Percentiles rank a stretch among this genome's conserved stretches.
phyloP scores from a whole-genome alignment of 2,888 invertebrate genomes.

The Epistrophella euchroma region DNA sequence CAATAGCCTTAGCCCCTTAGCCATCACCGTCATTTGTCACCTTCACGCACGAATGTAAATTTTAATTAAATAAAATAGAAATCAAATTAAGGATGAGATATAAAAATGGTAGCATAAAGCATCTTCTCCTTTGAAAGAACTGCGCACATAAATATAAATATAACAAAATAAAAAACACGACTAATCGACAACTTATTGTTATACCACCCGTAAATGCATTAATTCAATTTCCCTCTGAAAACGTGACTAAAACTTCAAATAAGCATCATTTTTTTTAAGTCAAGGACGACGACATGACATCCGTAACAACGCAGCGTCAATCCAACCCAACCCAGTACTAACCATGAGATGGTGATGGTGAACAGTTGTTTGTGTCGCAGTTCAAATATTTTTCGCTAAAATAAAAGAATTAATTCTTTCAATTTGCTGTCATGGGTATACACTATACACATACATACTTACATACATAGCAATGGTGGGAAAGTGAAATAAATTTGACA shows the following conservation, averaged over 20 bases:
- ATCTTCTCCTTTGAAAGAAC: conserved; percentile 6
- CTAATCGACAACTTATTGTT: conserved; percentile 39
- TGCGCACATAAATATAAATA: not conserved
- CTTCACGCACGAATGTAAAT: conserved; percentile 51
- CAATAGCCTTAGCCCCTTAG: not conserved
- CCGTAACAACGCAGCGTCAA: not conserved
- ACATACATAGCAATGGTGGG: not conserved
- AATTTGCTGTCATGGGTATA: conserved; percentile 19
- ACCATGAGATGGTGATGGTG: too few relatives aligned
- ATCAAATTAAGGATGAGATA: conserved; percentile 16
- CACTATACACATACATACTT: too few relatives aligned
- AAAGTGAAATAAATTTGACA: conserved; percentile 49
- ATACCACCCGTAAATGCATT: conserved; percentile 48
- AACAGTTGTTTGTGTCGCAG: conserved; percentile 23
- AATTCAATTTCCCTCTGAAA: conserved; percentile 47
- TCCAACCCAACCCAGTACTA: too few relatives aligned
- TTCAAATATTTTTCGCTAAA: conserved; percentile 22
- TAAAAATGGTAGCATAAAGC: not conserved
- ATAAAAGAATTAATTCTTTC: conserved; percentile 43
- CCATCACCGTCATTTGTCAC: conserved; percentile 37
- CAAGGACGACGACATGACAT: conserved; percentile 25
- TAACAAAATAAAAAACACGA: not conserved
- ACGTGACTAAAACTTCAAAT: conserved; percentile 54
- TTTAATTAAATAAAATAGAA: conserved; percentile 62
- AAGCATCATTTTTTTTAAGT: conserved; percentile 10